These are phyloP conservation scores for Datnioides undecimradiatus DNA, from an alignment of 2,113 vertebrate species.

Conservation along the genomic window DNA sequence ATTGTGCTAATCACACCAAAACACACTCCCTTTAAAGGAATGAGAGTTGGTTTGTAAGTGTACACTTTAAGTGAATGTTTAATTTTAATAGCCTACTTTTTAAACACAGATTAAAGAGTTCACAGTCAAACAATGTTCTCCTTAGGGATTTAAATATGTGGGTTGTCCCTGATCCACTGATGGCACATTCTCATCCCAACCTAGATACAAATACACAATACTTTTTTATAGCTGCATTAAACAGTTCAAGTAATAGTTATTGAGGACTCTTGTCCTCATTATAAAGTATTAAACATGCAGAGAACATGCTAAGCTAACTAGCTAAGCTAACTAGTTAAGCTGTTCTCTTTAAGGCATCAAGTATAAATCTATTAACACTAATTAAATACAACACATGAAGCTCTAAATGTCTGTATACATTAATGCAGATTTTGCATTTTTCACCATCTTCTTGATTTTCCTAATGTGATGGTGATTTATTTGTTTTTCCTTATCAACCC, in stretches of 20 bases:
- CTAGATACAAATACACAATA: neutral
- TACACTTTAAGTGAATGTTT: too few species aligned
- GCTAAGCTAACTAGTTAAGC: neutral
- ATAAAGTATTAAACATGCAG: neutral
- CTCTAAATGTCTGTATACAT: neutral
- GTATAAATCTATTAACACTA: neutral
- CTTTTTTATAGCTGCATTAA: too few species aligned
- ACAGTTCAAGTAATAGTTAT: neutral
- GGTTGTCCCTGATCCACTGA: neutral
- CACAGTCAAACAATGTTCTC: neutral
- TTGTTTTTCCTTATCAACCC: neutral
- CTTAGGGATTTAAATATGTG: neutral
- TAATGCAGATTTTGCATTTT: neutral
- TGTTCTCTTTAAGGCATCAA: too few species aligned
- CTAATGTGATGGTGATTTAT: too few species aligned
- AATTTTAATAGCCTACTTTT: too few species aligned
- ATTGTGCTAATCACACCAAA: neutral
- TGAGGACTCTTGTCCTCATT: neutral
- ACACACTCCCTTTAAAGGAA: neutral
- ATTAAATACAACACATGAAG: neutral
- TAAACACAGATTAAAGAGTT: neutral
- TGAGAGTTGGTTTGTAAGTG: too few species aligned
- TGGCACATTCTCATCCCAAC: neutral
- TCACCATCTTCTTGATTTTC: neutral
- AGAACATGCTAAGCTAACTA: neutral